Evolutionary conservation across 2,113 vertebrate species (phyloP).

Genomic region (Tretioscincus oriximinensis): DNA sequence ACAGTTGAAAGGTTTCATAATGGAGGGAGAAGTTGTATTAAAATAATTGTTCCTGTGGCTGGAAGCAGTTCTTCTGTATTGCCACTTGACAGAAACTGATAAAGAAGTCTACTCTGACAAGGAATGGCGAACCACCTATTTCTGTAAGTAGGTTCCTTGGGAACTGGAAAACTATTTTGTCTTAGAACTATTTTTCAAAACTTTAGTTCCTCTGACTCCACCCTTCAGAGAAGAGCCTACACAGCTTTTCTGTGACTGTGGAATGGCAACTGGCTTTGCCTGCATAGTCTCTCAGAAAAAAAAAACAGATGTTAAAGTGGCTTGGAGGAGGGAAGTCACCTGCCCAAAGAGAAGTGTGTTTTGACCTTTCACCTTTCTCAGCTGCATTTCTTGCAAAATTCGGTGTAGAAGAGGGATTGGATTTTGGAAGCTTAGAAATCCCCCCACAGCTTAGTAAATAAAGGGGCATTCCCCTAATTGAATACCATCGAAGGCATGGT

Average conservation of each 20-base stretch:
- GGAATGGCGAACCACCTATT: neutral
- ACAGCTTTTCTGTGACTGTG: too few relatives aligned
- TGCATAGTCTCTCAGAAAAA: too few relatives aligned
- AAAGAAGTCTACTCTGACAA: neutral
- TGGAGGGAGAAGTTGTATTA: neutral
- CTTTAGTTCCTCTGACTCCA: neutral
- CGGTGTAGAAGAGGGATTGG: too few relatives aligned
- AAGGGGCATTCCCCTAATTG: too few relatives aligned
- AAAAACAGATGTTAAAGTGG: too few relatives aligned
- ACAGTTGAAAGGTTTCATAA: constrained; percentile 21
- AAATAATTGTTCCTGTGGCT: neutral
- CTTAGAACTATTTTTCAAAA: neutral
- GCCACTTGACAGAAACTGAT: constrained; percentile 24
- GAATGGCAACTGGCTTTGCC: neutral
- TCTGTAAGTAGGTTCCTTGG: neutral
- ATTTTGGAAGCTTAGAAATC: too few relatives aligned
- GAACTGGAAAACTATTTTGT: neutral
- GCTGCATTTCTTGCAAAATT: too few relatives aligned
- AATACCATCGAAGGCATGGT: too few relatives aligned
- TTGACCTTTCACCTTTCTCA: too few relatives aligned
- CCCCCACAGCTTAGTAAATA: too few relatives aligned
- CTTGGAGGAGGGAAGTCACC: too few relatives aligned
- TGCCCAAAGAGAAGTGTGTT: too few relatives aligned
- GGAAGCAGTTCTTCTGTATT: neutral
- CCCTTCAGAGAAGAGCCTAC: neutral